Evolutionary conservation across 1,140 invertebrate genomes (phyloP), one percentile per base, ranked within the genome.

Genomic region (Heliothis subflexa): DNA sequence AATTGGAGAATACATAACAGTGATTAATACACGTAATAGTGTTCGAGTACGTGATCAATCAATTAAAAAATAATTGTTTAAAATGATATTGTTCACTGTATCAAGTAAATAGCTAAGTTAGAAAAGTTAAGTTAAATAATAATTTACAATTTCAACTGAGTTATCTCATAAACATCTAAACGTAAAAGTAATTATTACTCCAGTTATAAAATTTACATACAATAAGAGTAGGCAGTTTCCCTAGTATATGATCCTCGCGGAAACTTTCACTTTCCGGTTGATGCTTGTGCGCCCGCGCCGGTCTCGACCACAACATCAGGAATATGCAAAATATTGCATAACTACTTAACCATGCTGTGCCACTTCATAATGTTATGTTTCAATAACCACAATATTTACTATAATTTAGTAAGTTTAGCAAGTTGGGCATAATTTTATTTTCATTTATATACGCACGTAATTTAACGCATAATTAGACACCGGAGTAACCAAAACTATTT

Each of bases 221-320:
- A 45, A 59, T 47, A 61, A 61, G 10, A 72, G 28, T 61, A 74
- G 18, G 40, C 47, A 49, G 54, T 74, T 74, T 49, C 47, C 40
- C 47, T 54, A 75, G 73, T 75, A 75, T 33, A 25, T 73, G 55
- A 71, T 75, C 57, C 49, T 75, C 57, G 73, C 47, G 73, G 62
- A 64, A 75, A 61, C 79, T 81, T 81, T 81, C 79, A 78, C 79
- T 78, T 81, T 78, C 74, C 74, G 33, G 61, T 52, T 49, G 47
- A 40, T 40, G 18, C 52, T 33, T 40, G 13, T 64, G 62, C 62
- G 40, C 40, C 62, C 16, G 71, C 52, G 71, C 52, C 54, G 40
- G 75, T 68, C 52, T 77, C 47, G 10, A 64, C 75, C 50, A 49
- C 49, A 54, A 62, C 47, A 61, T 50, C 75, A 57, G 75, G 64